Evolutionary conservation across 2,797 vertebrate species (phyloP).

Genomic region (Coilia nasus): DNA sequence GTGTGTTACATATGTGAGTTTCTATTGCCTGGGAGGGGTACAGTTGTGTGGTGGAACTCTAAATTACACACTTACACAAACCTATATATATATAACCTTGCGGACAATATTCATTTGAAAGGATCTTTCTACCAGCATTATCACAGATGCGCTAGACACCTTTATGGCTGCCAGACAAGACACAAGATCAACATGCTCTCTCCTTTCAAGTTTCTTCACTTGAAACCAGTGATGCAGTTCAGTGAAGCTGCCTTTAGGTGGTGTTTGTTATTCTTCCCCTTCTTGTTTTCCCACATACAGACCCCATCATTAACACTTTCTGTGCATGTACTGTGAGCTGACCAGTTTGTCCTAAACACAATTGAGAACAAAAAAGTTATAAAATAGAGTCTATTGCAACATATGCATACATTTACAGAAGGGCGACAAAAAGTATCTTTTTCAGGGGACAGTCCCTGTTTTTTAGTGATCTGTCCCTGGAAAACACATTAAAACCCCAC

Average conservation of each 20-base stretch:
- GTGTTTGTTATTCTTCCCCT: not conserved
- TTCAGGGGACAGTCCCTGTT: too few species aligned
- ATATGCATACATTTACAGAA: not conserved
- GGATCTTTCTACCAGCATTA: not conserved
- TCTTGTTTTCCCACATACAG: not conserved
- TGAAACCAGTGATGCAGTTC: not conserved
- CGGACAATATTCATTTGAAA: not conserved
- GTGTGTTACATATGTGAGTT: not conserved
- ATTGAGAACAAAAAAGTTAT: too few species aligned
- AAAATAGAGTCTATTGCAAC: not conserved
- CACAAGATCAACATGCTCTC: not conserved
- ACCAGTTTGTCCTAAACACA: not conserved
- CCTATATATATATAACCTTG: not conserved
- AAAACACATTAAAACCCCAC: too few species aligned
- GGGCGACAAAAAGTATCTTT: too few species aligned
- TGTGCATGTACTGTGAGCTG: not conserved
- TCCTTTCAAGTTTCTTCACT: not conserved
- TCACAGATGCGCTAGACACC: not conserved
- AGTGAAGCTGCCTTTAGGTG: slow-evolving; percentile 16
- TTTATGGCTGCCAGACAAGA: not conserved
- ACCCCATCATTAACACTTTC: not conserved
- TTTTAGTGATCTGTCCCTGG: not conserved
- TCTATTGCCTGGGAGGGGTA: not conserved
- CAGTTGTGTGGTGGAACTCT: not conserved
- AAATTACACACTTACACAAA: not conserved